Percentiles rank a stretch among this genome's conserved stretches.
phyloP scores from a whole-genome alignment of 2,888 invertebrate species.

The Hirtodrosophila cameraria region DNA sequence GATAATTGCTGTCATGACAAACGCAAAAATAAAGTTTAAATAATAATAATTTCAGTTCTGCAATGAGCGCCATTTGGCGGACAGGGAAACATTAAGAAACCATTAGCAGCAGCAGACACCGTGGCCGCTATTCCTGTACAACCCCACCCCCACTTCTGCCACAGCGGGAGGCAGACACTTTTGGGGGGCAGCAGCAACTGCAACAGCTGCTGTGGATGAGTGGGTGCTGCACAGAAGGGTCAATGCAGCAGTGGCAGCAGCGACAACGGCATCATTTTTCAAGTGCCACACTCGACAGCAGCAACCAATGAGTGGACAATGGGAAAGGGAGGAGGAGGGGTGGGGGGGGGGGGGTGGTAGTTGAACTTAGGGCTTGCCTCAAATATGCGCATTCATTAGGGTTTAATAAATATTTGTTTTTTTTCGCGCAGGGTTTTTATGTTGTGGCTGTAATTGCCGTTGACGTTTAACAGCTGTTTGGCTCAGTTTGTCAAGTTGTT shows the following conservation, averaged over 20 bases:
- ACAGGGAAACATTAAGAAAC: constrained; percentile 72
- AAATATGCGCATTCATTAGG: constrained; percentile 79
- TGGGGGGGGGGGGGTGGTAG: background rate
- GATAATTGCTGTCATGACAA: constrained; percentile 79
- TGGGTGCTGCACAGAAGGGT: constrained; percentile 65
- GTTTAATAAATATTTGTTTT: constrained; percentile 74
- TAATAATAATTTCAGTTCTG: constrained; percentile 71
- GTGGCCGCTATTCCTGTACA: constrained; percentile 2
- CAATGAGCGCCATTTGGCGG: constrained; percentile 32
- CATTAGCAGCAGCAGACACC: constrained; percentile 69
- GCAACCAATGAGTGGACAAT: background rate
- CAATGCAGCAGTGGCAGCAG: constrained; percentile 60
- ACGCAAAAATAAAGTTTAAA: constrained; percentile 77
- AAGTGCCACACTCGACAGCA: constrained; percentile 60
- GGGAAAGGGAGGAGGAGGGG: constrained; percentile 15
- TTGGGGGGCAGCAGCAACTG: constrained; percentile 37
- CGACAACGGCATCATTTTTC: constrained; percentile 73
- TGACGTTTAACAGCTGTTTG: constrained; percentile 48
- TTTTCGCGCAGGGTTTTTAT: constrained; percentile 27
- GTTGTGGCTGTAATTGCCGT: constrained; percentile 48
- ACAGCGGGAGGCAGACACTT: constrained; percentile 33
- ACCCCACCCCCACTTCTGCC: background rate
- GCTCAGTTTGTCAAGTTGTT: constrained; percentile 54
- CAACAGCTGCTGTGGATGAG: constrained; percentile 69
- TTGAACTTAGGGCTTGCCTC: constrained; percentile 31